A percentile compares a stretch with the other conserved stretches of the same genome.
Conservation (phyloP, 2,113 vertebrate genomes). For the Bagarius yarrelli region DNA sequence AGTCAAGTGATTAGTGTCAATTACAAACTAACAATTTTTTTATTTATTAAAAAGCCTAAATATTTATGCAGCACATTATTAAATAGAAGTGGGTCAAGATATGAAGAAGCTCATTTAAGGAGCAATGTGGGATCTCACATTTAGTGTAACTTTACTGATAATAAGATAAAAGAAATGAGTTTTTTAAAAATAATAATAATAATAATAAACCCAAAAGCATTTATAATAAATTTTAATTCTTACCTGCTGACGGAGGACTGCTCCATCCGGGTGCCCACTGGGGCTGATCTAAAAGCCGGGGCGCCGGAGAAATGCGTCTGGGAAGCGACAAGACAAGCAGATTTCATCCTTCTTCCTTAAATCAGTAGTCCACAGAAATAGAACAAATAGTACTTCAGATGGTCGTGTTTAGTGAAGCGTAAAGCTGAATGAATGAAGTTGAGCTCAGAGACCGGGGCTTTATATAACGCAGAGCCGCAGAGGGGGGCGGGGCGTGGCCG, state of each 20-base stretch:
- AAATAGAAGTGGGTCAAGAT: too few species aligned
- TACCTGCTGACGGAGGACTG: conserved; percentile 54
- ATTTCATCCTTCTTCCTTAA: conserved; percentile 55
- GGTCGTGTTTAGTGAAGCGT: too few species aligned
- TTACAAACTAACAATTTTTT: not conserved
- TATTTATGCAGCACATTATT: too few species aligned
- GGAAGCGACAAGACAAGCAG: conserved; percentile 47
- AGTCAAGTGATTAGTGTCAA: conserved; percentile 30
- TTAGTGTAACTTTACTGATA: too few species aligned
- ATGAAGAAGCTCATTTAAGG: too few species aligned
- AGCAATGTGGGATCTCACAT: too few species aligned
- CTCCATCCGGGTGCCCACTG: conserved; percentile 26
- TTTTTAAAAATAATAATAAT: not conserved
- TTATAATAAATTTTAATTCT: not conserved
- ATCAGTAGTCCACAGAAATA: conserved; percentile 22
- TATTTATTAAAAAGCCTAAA: too few species aligned
- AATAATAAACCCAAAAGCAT: not conserved
- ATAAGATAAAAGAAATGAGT: not conserved
- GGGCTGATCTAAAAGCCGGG: conserved; percentile 22
- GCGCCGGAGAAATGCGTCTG: conserved; percentile 37
- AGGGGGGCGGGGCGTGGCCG: conserved; percentile 17
- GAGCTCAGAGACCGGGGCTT: not conserved
- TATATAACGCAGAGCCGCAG: conserved; percentile 37
- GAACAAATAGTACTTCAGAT: not conserved
- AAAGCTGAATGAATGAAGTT: conserved; percentile 28